Base-by-base conservation (phyloP, 64 coral and sea anemone genomes). In the Platygyra sinensis region DNA sequence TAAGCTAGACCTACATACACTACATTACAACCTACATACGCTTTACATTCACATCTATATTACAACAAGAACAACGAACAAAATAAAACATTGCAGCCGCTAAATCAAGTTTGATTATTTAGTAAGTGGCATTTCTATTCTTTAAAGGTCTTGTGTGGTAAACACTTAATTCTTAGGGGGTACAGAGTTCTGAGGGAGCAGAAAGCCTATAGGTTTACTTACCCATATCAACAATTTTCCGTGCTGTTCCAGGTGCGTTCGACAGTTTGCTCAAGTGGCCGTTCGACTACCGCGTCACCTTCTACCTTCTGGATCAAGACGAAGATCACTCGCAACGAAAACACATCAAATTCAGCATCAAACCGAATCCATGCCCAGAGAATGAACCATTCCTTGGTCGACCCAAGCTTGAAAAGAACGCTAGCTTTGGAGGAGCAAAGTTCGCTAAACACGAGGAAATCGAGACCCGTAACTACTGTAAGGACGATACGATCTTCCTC, bases 211-310 rank as follows among this genome's bases (percentile, higher is more conserved):
- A 46, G 42, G 42, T 6, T 46, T 3, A 6, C 42, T 8, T 46
- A 46, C 42, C 2, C 42, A 46, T 46, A 46, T 46, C 42, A 46
- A 6, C 42, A 46, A 57, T 57, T 15, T 57, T 16, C 15, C 12
- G 54, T 57, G 10, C 14, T 73, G 55, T 87, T 87, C 30, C 38
- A 99, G 97, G 97, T 30, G 97, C 97, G 7, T 99, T 93, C 77
- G 97, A 99, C 67, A 88, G 88, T n/a, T 77, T 99, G 52, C 62
- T 99, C 24, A 99, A 99, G 89, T 99, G 97, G 97, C 97, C 97
- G 12, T 99, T 99, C n/a, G 93, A 99, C 57, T 99, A 99, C 50
- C 94, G 97, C 12, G 94, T 99, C 30, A 91, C 88, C 0, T 99
- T 99, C 28, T 93, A 80, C 17, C 88, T 99, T 4, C 84, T 99